Base-by-base conservation (phyloP, 1,140 invertebrate genomes). In the Drosophila persimilis region DNA sequence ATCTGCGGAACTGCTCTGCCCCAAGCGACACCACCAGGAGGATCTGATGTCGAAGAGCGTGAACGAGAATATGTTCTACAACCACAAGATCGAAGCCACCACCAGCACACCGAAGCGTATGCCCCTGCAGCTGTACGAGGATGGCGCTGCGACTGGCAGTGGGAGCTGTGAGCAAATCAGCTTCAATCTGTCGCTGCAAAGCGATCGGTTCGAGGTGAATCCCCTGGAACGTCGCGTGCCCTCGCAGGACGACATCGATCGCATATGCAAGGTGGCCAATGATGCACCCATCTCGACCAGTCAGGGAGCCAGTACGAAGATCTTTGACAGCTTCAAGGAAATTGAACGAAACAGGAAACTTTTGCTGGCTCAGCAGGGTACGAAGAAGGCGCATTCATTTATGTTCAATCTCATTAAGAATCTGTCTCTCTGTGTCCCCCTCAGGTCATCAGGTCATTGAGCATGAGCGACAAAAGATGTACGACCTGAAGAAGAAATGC, bases 351-450 rank as follows among this genome's bases (percentile, higher is more conserved):
- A 97, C 91, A 93, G 97, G 47, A 95, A 97, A 80, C 93, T 96
- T 67, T 95, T 97, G 93, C 93, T 98, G 79, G 96, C 96, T 61
- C 96, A 97, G 91, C 96, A 98, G 95, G 97, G 97, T 97, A 92
- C 86, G 80, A 8, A 52, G 3, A 9, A 11, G 11, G 9, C 47
- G 15, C 74, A 22, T 55, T 39, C 29, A 17, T 29, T 59, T 35
- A 39, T 39, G 20, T 6, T 13, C 47, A 9, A 26, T 22, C 29
- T n/a, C 9, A 31, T 20, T 11, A 9, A 17, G 45, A 5, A 8
- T 22, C 9, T 26, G 9, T 26, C 4, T 22, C 29, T n/a, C 17
- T 17, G 11, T 13, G 9, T 43, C 6, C 17, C n/a, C 64, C 20
- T 47, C 71, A 97, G 96, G 96, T 57, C 96, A 95, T 79, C 95